Evolutionary conservation across 2,888 invertebrate genomes (phyloP).

Genomic region (Beris morrisii): DNA sequence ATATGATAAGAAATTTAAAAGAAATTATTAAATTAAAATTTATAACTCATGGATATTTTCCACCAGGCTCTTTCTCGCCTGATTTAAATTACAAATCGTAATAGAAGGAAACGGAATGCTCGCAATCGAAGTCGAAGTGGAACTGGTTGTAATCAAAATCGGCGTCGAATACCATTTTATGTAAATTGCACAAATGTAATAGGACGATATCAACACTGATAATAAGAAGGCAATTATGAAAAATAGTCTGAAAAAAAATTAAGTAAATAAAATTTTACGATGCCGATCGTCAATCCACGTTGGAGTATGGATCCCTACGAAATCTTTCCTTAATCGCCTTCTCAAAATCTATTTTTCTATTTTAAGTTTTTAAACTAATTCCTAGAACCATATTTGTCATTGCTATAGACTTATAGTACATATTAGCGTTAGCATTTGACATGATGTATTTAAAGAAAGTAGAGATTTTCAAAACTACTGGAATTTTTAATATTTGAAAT

Average conservation of each 20-base stretch:
- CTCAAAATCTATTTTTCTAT: too few species aligned
- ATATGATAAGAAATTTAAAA: neutral
- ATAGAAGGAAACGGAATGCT: slow-evolving; percentile 81
- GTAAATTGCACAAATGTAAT: slow-evolving; percentile 74
- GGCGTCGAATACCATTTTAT: slow-evolving; percentile 73
- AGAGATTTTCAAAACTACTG: neutral
- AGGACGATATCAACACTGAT: slow-evolving; percentile 68
- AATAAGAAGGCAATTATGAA: slow-evolving; percentile 61
- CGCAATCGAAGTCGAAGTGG: slow-evolving; percentile 67
- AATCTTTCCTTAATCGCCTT: too few species aligned
- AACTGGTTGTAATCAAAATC: slow-evolving; percentile 77
- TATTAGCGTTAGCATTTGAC: too few species aligned
- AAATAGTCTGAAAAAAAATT: slow-evolving; percentile 14
- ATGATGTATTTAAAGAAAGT: neutral
- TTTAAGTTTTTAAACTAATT: too few species aligned
- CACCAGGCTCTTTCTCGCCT: slow-evolving; percentile 71
- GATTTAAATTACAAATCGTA: slow-evolving; percentile 84
- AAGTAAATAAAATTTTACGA: neutral
- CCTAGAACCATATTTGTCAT: neutral
- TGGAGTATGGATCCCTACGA: too few species aligned
- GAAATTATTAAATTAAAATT: neutral
- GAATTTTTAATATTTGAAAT: neutral
- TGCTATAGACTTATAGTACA: too few species aligned
- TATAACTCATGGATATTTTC: slow-evolving; percentile 57
- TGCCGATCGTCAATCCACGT: too few species aligned